Percentiles rank a stretch among this genome's conserved stretches.
phyloP scores from a whole-genome alignment of 2,797 vertebrate species.

The Pogonophryne albipinna region DNA sequence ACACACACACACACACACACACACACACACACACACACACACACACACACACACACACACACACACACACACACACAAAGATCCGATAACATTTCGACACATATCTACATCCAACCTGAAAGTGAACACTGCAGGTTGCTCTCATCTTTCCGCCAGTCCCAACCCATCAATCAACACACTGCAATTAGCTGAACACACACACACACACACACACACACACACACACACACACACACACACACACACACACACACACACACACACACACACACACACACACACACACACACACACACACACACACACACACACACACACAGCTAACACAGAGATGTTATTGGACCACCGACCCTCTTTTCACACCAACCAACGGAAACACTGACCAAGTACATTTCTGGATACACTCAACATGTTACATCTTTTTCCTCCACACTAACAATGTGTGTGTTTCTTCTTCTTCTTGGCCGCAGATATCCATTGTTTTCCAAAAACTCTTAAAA shows the following conservation, averaged over 20 bases:
- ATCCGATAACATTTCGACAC: slow-evolving; percentile 42
- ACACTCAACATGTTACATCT: no score
- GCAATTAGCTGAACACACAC: slow-evolving; percentile 62
- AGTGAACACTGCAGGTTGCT: slow-evolving; percentile 66
- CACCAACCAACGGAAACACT: slow-evolving; percentile 17
- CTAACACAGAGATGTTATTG: slow-evolving; percentile 10
- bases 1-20: no score
- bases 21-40: no score
- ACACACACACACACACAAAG: slow-evolving; percentile 50
- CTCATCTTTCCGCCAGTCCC: slow-evolving; percentile 71
- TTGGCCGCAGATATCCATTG: no score
- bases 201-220: slow-evolving; percentile 3
- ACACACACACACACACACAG: slow-evolving; percentile 9
- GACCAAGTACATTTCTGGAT: neutral
- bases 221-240: neutral
- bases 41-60: neutral
- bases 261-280: slow-evolving; percentile 13
- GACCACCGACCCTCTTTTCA: slow-evolving; percentile 4
- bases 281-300: slow-evolving; percentile 12
- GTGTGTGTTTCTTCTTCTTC: no score
- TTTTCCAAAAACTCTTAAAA: no score
- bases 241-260: slow-evolving; percentile 14
- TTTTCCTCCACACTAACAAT: no score
- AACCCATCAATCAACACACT: slow-evolving; percentile 65
- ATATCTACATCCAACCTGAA: slow-evolving; percentile 55